Evolutionary conservation across 2,113 vertebrate species (phyloP).

Genomic region (Podarcis cretensis): DNA sequence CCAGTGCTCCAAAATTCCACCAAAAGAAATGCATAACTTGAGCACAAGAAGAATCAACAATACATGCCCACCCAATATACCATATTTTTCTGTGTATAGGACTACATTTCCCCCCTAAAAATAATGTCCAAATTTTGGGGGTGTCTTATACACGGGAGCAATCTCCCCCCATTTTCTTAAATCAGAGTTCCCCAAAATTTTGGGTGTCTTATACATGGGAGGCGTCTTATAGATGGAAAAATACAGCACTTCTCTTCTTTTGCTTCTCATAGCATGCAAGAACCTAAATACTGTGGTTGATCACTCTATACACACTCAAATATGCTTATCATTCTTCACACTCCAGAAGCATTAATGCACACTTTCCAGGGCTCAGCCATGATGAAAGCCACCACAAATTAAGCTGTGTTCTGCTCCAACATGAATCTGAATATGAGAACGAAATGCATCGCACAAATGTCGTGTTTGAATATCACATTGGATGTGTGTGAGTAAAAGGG

Average conservation of each 20-base stretch:
- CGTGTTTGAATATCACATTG: neutral
- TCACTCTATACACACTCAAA: neutral
- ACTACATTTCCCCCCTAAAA: no score
- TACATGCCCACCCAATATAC: no score
- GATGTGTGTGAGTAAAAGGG: neutral
- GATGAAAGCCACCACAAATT: neutral
- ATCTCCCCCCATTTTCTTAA: no score
- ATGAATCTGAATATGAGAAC: neutral
- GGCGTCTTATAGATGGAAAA: no score
- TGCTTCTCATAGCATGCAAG: neutral
- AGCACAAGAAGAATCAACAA: neutral
- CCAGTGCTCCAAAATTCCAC: neutral
- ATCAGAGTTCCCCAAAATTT: no score
- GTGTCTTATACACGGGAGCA: no score
- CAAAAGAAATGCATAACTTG: neutral
- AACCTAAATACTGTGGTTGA: neutral
- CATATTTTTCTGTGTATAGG: no score
- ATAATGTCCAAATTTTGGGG: no score
- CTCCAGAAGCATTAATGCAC: neutral
- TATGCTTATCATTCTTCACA: neutral
- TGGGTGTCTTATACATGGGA: no score
- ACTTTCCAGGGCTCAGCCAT: neutral
- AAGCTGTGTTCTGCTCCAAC: neutral
- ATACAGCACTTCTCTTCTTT: no score
- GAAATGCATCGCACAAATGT: neutral